Base-by-base conservation (phyloP, 2,113 vertebrate genomes). In the Phalacrocorax aristotelis region DNA sequence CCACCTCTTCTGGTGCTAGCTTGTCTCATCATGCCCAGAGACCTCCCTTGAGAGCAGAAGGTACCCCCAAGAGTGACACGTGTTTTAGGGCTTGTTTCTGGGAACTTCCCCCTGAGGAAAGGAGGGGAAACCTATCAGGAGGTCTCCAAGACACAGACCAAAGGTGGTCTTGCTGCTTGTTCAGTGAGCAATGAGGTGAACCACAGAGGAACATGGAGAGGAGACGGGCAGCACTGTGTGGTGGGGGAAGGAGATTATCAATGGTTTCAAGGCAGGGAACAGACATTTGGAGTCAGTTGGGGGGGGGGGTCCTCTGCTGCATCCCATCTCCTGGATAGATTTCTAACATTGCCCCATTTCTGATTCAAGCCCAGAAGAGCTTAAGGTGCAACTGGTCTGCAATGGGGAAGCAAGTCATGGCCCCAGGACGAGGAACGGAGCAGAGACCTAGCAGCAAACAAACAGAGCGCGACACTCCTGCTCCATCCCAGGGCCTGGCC, bases 361-460 rank as follows among this genome's bases (percentile, higher is more conserved):
- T 7, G 20, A 96, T 95, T 78, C 95, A 95, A 97, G 96, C 97
- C 95, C 74, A 7, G 17, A 48, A 82, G 57, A 83, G 70, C 96
- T 97, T 94, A 95, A 97, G 89, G 97, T 97, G 97, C 94, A 90
- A 95, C 91, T 48, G 84, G 89, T 94, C 96, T 95, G 94, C 95
- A 96, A 83, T 78, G 91, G 91, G 91, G 84, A 90, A 94, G 94
- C 68, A 68, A 93, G 93, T 90, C 12, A 3, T 3, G 5, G 90
- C 95, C 92, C 76, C 83, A 75, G 94, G 94, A 90, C 4, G 17
- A 92, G 94, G 79, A 95, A 87, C n/a, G 7, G 89, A 95, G 83
- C 93, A 96, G 95, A 89, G 92, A 93, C 90, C 92, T 97, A 97
- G 95, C 96, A 97, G 96, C 96, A 97, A 96, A 96, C 79, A 91